Evolutionary conservation across 2,888 invertebrate genomes (phyloP).

Genomic region (Desoria tigrina): DNA sequence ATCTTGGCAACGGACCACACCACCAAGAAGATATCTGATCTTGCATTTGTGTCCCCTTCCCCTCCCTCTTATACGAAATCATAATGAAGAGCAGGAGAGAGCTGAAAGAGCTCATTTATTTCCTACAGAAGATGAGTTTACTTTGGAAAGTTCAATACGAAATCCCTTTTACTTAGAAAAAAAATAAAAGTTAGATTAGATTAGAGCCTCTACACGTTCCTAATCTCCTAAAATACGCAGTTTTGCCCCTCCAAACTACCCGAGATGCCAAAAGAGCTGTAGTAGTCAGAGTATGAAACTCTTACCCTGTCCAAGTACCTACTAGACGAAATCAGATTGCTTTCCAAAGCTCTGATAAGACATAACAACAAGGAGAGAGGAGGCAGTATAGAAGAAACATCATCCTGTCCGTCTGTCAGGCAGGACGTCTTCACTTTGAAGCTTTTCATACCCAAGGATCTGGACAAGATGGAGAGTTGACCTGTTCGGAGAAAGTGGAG

Average conservation of each 20-base stretch:
- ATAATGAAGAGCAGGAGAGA: conserved; percentile 11
- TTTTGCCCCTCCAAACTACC: conserved; percentile 11
- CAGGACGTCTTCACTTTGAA: too few relatives aligned
- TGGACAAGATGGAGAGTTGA: too few relatives aligned
- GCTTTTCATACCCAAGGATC: too few relatives aligned
- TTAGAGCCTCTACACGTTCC: conserved; percentile 22
- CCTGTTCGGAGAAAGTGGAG: too few relatives aligned
- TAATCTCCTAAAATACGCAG: conserved; percentile 21
- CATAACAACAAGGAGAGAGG: too few relatives aligned
- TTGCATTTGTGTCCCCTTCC: conserved; percentile 1
- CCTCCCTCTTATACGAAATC: conserved; percentile 5
- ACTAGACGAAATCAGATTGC: neutral
- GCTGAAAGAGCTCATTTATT: conserved; percentile 8
- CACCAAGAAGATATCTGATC: too few relatives aligned
- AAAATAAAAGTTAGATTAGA: conserved; percentile 26
- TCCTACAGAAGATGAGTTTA: conserved; percentile 18
- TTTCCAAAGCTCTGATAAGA: too few relatives aligned
- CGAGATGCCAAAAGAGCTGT: conserved; percentile 15
- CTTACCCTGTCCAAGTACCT: neutral
- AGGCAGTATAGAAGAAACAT: too few relatives aligned
- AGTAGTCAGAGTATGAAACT: too few relatives aligned
- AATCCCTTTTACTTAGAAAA: conserved; percentile 14
- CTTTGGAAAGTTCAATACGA: conserved; percentile 23
- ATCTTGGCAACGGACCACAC: too few relatives aligned
- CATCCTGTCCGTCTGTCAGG: too few relatives aligned